Base-by-base conservation (phyloP, 2,113 vertebrate genomes). In the Lagopus leucura region DNA sequence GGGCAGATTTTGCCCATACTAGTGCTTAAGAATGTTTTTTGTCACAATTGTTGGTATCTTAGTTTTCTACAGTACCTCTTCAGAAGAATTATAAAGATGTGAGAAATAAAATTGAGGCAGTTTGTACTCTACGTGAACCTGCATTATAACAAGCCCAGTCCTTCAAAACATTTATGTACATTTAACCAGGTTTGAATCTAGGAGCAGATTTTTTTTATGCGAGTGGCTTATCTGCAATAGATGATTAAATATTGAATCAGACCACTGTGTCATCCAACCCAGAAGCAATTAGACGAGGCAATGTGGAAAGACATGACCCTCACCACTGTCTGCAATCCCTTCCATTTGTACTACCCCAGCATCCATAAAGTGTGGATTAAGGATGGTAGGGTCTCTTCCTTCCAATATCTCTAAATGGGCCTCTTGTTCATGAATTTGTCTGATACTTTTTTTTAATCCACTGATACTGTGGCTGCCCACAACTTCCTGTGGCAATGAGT, bases 1-100 rank as follows among this genome's bases (percentile, higher is more conserved):
- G 54, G 58, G 64, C 19, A 74, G 27, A 50, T 67, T 82, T 64
- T n/a, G 14, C 76, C 15, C 17, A 7, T 18, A 3, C 0, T 0
- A 60, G 32, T 8, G 3, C 11, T 67, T 65, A 64, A 74, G 30
- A 40, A 30, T 21, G 22, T 38, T 78, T 64, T 75, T 4, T 55
- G 34, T 22, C 64, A 21, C 27, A 22, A 1, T 9, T 66, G 64
- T 19, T 58, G 30, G 3, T 6, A 24, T 4, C 83, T 74, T 58
- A 45, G 43, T 54, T 45, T 79, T 61, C 71, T 80, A 18, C n/a
- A 54, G 28, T 60, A 50, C 4, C 30, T 70, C 45, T 79, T 66
- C 32, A 48, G 54, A 89, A 87, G 45, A 79, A 65, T 42, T 75
- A n/a, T 17, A 43, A 78, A 45, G 15, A 20, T 58, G 3, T 20